Percentiles rank a stretch among this genome's conserved stretches.
These are phyloP conservation scores for Troglohyphantes excavatus DNA, from an alignment of 2,888 invertebrate genomes.

Conservation along the genomic window DNA sequence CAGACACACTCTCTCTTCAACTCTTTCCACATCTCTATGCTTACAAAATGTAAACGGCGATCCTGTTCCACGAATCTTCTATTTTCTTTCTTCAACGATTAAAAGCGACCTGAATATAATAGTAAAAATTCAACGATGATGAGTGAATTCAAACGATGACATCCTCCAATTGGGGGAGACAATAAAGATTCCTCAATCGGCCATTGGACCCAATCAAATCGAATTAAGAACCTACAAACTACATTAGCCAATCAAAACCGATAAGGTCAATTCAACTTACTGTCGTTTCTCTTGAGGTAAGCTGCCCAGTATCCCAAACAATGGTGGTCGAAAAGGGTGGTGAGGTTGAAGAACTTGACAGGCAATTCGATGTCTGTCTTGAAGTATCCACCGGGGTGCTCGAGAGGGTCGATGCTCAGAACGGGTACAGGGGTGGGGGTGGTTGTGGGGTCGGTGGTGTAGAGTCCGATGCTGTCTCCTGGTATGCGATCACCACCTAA, in stretches of 20 bases:
- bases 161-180: background rate
- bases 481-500: background rate
- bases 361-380: conserved; percentile 49
- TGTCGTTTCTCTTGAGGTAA: conserved; percentile 68
- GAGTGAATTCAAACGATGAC: background rate
- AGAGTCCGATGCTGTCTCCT: conserved; percentile 43
- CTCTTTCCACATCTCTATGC: background rate
- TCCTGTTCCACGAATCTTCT: background rate
- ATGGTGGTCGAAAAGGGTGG: background rate
- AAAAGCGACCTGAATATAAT: conserved; percentile 16
- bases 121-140: conserved; percentile 21
- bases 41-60: background rate
- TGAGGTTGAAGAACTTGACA: conserved; percentile 31
- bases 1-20: background rate
- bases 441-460: conserved; percentile 21
- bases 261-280: conserved; percentile 80
- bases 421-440: conserved; percentile 1
- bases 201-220: conserved; percentile 20
- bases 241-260: background rate
- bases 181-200: background rate
- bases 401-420: background rate
- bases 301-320: conserved; percentile 80
- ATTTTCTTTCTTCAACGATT: conserved; percentile 11
- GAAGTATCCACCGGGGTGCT: conserved; percentile 48
- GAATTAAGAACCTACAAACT: conserved; percentile 82